These are phyloP conservation scores for Coracias cyanogaster DNA, from an alignment of 2,797 vertebrate species.

Conservation along the genomic window DNA sequence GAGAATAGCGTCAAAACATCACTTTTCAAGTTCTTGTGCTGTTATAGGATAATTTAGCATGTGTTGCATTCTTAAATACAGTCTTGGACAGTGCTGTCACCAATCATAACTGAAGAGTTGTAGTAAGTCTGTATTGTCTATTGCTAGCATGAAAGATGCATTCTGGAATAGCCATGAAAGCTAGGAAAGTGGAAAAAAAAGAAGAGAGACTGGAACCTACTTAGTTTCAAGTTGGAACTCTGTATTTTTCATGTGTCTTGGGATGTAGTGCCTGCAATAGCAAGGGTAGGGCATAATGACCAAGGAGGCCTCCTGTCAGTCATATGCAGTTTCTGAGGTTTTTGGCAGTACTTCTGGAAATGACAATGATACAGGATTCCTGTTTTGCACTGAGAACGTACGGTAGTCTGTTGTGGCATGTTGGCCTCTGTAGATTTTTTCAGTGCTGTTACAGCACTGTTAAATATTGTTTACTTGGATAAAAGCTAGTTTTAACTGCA, in stretches of 20 bases:
- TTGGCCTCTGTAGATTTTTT: constrained; percentile 62
- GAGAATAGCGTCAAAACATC: not conserved
- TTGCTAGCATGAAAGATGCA: not conserved
- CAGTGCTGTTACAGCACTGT: constrained; percentile 25
- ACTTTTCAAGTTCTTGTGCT: not conserved
- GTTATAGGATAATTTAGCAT: not conserved
- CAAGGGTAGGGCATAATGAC: not conserved
- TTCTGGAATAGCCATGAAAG: not conserved
- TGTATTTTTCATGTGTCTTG: not conserved
- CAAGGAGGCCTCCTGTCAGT: not conserved
- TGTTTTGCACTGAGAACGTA: constrained; percentile 49
- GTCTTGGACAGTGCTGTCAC: not conserved
- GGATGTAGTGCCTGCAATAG: not conserved
- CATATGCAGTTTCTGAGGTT: not conserved
- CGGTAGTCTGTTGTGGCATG: constrained; percentile 38
- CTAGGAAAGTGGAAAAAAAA: not conserved
- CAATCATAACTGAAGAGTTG: not conserved
- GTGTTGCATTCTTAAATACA: not conserved
- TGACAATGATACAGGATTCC: constrained; percentile 24
- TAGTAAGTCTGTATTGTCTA: not conserved
- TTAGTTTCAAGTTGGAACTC: not conserved
- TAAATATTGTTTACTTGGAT: not conserved
- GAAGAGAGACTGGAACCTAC: not conserved
- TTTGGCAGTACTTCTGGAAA: constrained; percentile 56
- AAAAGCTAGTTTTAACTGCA: not conserved